Base-by-base conservation (phyloP, 2,888 invertebrate genomes). In the Limnephilus auricula region DNA sequence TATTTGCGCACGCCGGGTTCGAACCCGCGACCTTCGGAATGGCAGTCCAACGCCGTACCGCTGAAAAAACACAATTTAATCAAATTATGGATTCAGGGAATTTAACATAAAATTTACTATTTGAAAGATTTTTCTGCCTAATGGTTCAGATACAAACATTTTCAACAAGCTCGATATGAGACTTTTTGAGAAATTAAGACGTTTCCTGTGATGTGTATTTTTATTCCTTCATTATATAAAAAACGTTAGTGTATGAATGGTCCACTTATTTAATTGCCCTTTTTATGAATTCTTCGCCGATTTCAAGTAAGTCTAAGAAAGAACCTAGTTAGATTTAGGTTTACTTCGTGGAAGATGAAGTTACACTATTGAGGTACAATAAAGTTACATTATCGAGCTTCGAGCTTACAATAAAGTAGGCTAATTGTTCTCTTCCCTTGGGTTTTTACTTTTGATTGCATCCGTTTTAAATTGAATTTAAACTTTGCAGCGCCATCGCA, bases 361-460 rank as follows among this genome's bases (percentile, higher is more conserved):
- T 87, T 87, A 30, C 31, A 31, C 87, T 85, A 85, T n/a, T n/a
- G n/a, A n/a, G n/a, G n/a, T n/a, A n/a, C n/a, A n/a, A 34, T 50
- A 34, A 87, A 87, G 87, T 87, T 87, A 30, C 31, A 31, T 78
- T 85, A 85, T 85, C 18, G 50, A 87, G 34, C 50, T 87, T 50
- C 18, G 31, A 87, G 87, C 50, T 87, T 50, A 31, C 32, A 50
- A 31, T 87, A 87, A 87, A 87, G 65, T 87, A 45, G 84, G 89
- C 65, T 91, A 91, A 91, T 91, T 91, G 91, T 80, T 91, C 83
- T 91, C 80, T 40, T 91, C 91, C 84, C 91, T 79, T 34, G 91
- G 79, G 91, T 91, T 91, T 91, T 91, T 88, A 83, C 91, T 91
- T 89, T 82, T 91, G 91, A 89, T 89, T 89, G 91, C 89, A 89